phyloP scores from a whole-genome alignment of 2,888 invertebrate genomes.

The Agrypnus murinus region DNA sequence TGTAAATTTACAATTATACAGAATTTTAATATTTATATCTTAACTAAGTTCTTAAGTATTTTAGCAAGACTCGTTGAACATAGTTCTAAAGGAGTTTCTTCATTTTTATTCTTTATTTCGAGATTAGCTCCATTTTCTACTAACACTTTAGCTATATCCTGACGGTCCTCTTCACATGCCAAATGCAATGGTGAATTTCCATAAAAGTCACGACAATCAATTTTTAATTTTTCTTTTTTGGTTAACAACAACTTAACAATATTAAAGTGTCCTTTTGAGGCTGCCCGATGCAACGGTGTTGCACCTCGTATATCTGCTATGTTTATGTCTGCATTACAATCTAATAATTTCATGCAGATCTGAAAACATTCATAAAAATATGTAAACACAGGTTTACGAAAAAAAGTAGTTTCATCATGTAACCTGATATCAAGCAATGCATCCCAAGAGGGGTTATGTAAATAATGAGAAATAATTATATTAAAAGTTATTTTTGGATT shows the following conservation, averaged over 20 bases:
- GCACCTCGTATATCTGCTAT: slow-evolving; percentile 80
- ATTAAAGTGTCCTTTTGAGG: slow-evolving; percentile 82
- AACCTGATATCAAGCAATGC: too few relatives aligned
- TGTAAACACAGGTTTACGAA: not conserved
- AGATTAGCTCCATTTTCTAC: slow-evolving; percentile 79
- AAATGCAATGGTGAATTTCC: slow-evolving; percentile 88
- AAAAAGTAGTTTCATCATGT: too few relatives aligned
- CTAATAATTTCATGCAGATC: slow-evolving; percentile 80
- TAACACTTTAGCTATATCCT: slow-evolving; percentile 79
- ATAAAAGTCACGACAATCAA: slow-evolving; percentile 79
- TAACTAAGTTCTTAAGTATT: slow-evolving; percentile 23
- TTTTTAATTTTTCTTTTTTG: slow-evolving; percentile 71
- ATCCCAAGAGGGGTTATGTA: too few relatives aligned
- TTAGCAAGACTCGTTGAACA: slow-evolving; percentile 63
- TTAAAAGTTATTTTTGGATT: too few relatives aligned
- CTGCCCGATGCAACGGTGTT: slow-evolving; percentile 86
- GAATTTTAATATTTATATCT: not conserved
- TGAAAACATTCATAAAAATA: slow-evolving; percentile 62
- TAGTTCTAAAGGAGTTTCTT: slow-evolving; percentile 79
- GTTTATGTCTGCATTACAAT: slow-evolving; percentile 81
- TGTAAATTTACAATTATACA: not conserved
- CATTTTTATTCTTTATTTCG: slow-evolving; percentile 77
- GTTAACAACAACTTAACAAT: slow-evolving; percentile 81
- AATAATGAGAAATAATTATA: too few relatives aligned
- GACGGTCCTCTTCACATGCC: slow-evolving; percentile 87